phyloP scores from a whole-genome alignment of 2,797 vertebrate genomes.

The Salarias fasciatus region DNA sequence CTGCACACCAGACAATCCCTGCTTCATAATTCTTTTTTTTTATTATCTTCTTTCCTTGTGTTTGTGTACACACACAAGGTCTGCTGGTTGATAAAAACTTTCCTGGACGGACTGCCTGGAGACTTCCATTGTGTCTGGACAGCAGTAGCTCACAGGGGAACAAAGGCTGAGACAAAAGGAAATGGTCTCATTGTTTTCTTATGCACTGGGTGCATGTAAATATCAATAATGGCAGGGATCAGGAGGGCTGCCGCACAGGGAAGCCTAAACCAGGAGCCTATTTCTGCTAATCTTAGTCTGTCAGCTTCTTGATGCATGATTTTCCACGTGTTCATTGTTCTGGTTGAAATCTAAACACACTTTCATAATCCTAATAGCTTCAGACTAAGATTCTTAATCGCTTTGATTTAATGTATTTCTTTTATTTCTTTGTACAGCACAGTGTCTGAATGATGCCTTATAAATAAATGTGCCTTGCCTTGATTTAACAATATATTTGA shows the following conservation, averaged over 20 bases:
- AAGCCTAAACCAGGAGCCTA: neutral
- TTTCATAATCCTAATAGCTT: too few species aligned
- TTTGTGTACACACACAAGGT: conserved; percentile 2
- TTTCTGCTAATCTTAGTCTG: too few species aligned
- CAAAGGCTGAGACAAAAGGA: conserved; percentile 64
- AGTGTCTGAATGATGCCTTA: too few species aligned
- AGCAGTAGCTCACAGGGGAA: conserved; percentile 52
- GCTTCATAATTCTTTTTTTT: neutral
- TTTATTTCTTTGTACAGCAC: too few species aligned
- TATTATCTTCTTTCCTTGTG: neutral
- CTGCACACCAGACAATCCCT: neutral
- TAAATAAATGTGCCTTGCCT: too few species aligned
- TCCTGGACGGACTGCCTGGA: conserved; percentile 41
- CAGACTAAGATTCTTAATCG: too few species aligned
- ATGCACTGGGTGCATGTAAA: conserved; percentile 37
- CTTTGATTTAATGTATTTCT: too few species aligned
- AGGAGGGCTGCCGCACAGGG: neutral
- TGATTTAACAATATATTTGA: too few species aligned
- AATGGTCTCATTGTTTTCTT: conserved; percentile 32
- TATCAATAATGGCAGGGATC: conserved; percentile 21
- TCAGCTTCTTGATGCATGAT: too few species aligned
- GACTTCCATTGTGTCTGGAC: conserved; percentile 71
- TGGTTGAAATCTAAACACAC: too few species aligned
- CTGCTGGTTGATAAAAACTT: conserved; percentile 41
- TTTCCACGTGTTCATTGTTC: too few species aligned